Percentiles rank a stretch among this genome's conserved stretches.
Conservation (phyloP, 2,888 invertebrate genomes). For the Drosophila nr. perissopoda region DNA sequence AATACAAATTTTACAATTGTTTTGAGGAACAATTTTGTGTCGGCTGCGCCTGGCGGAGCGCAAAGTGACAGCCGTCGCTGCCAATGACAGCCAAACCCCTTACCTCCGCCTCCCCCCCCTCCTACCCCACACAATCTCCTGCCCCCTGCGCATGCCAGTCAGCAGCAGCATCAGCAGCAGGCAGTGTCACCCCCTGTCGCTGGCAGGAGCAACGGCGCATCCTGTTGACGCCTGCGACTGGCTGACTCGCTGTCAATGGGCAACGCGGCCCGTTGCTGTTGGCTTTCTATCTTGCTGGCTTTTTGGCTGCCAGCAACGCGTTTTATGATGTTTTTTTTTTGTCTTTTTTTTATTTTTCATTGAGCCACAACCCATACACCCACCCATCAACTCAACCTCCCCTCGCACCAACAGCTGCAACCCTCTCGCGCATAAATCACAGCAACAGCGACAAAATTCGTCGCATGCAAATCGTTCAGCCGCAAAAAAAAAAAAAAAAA, state of each 20-base stretch:
- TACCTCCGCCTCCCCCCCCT: background rate
- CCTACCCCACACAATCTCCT: background rate
- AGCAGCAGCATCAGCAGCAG: background rate
- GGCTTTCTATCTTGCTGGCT: constrained; percentile 24
- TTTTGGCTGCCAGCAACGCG: constrained; percentile 65
- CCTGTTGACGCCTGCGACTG: constrained; percentile 77
- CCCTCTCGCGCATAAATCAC: constrained; percentile 77
- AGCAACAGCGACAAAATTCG: constrained; percentile 55
- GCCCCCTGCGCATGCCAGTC: background rate
- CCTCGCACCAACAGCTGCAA: constrained; percentile 46
- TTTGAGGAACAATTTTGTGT: constrained; percentile 43
- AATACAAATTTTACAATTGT: constrained; percentile 74
- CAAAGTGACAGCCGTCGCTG: constrained; percentile 71
- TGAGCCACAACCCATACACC: constrained; percentile 18
- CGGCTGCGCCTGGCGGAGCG: constrained; percentile 52
- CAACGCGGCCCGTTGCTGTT: constrained; percentile 11
- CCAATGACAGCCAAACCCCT: constrained; percentile 59
- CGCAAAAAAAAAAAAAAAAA: background rate
- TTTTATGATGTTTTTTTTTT: constrained; percentile 23
- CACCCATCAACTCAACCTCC: constrained; percentile 11
- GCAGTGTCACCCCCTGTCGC: constrained; percentile 37
- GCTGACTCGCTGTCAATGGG: constrained; percentile 39
- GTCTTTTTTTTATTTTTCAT: constrained; percentile 46
- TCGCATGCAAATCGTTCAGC: constrained; percentile 62
- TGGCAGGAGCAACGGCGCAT: constrained; percentile 49